phyloP scores from a whole-genome alignment of 1,140 invertebrate genomes.

The Drosophila nebulosa region DNA sequence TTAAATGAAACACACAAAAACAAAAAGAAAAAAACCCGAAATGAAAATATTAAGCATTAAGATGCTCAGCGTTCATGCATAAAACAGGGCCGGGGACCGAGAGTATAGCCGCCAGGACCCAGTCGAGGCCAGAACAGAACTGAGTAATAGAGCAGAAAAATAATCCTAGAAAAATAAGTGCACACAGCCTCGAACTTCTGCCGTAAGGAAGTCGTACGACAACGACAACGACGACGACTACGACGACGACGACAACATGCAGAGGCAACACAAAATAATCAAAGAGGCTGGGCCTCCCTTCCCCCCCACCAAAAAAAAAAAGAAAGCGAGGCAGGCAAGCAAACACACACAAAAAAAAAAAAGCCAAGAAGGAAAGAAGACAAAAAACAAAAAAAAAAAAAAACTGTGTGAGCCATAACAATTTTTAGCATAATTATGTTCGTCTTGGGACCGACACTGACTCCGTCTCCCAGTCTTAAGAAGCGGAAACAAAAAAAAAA shows the following conservation, averaged over 20 bases:
- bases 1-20: constrained; percentile 69
- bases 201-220: constrained; percentile 33
- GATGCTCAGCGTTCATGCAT: constrained; percentile 66
- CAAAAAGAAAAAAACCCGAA: too few species aligned
- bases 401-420: constrained; percentile 65
- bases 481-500: constrained; percentile 22
- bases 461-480: constrained; percentile 20
- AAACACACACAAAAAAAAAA: constrained; percentile 18
- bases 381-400: too few species aligned
- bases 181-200: constrained; percentile 44
- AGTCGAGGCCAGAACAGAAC: background rate
- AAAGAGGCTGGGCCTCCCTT: background rate
- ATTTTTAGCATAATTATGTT: constrained; percentile 78
- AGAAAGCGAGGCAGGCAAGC: constrained; percentile 8
- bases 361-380: constrained; percentile 33
- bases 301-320: constrained; percentile 17
- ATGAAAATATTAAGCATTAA: constrained; percentile 71
- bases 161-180: constrained; percentile 54
- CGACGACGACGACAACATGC: constrained; percentile 22
- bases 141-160: constrained; percentile 58
- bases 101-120: background rate
- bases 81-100: constrained; percentile 41
- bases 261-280: background rate
- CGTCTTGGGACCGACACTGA: constrained; percentile 32
- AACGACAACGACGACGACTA: background rate